Evolutionary conservation across 1,140 invertebrate species (phyloP).

Genomic region (Oreohelix idahoensis): DNA sequence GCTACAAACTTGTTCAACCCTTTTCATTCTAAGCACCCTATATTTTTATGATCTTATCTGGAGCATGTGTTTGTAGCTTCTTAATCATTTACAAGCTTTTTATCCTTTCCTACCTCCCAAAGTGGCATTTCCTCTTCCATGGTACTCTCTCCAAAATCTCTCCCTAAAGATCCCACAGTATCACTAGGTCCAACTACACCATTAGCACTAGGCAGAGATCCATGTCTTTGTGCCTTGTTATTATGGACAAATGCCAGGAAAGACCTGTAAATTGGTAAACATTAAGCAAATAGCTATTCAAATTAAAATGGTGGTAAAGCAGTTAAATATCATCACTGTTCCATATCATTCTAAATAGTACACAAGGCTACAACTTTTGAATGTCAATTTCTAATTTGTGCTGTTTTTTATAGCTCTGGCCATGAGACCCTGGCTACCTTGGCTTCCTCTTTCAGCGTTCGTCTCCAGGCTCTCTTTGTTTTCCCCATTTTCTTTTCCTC

Average conservation of each 20-base stretch:
- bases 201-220: neutral
- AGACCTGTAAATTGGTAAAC: conserved; percentile 1
- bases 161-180: neutral
- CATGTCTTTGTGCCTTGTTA: conserved; percentile 25
- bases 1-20: too few relatives aligned
- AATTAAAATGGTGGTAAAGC: neutral
- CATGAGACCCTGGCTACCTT: too few relatives aligned
- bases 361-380: too few relatives aligned
- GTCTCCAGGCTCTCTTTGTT: too few relatives aligned
- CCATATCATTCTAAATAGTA: too few relatives aligned
- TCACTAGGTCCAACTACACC: neutral
- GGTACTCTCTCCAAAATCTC: conserved; percentile 37
- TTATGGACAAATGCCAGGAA: conserved; percentile 36
- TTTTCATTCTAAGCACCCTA: too few relatives aligned
- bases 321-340: too few relatives aligned
- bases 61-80: neutral
- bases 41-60: too few relatives aligned
- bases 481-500: too few relatives aligned
- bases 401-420: too few relatives aligned
- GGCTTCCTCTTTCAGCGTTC: too few relatives aligned
- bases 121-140: conserved; percentile 51
- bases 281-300: neutral
- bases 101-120: conserved; percentile 39
- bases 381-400: too few relatives aligned
- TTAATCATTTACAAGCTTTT: neutral